Conservation (phyloP, 2,797 vertebrate genomes). For the Brachyalestes nurse region DNA sequence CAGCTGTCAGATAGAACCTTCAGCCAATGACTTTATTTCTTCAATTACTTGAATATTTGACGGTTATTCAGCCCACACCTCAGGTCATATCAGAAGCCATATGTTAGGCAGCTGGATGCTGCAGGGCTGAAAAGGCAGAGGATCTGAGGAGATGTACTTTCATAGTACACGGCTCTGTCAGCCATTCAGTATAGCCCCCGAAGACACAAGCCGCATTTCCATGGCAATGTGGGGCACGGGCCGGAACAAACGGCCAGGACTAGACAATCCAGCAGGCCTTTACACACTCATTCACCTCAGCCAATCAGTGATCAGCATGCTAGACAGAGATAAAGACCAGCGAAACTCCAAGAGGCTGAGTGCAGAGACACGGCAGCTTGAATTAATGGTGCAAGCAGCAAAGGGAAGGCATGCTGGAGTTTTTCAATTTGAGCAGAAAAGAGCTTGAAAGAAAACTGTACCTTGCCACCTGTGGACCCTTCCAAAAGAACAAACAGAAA, state of each 20-base stretch:
- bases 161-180: conserved; percentile 35
- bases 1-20: too few species aligned
- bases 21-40: background rate
- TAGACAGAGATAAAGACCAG: background rate
- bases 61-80: background rate
- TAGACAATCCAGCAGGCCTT: conserved; percentile 4
- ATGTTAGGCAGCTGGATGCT: conserved; percentile 28
- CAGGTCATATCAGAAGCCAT: background rate
- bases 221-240: conserved; percentile 27
- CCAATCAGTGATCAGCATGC: conserved; percentile 16
- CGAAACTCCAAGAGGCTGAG: conserved; percentile 4
- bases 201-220: conserved; percentile 47
- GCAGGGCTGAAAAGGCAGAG: conserved; percentile 35
- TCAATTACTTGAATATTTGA: background rate
- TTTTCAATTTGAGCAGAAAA: background rate
- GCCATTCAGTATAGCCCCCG: conserved; percentile 34
- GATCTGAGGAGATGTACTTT: conserved; percentile 39
- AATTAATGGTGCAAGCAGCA: background rate
- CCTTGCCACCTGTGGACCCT: background rate
- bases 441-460: background rate
- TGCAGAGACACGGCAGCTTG: background rate
- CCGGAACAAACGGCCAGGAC: conserved; percentile 8
- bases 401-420: background rate
- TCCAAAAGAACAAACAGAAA: background rate
- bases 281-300: conserved; percentile 13